phyloP scores from a whole-genome alignment of 2,797 vertebrate species.

The Cyprinella venusta region DNA sequence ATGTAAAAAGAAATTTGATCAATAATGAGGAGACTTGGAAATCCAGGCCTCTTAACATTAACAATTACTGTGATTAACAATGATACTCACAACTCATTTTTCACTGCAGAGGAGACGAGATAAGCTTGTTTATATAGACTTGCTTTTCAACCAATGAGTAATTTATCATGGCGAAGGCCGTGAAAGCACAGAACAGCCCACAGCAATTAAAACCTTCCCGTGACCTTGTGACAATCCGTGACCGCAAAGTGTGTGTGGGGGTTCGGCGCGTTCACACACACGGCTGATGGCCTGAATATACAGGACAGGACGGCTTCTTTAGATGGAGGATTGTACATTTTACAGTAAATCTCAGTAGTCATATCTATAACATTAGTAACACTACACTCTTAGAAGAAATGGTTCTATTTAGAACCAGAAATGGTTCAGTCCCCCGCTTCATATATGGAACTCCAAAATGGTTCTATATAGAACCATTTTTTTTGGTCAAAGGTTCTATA shows the following conservation, averaged over 20 bases:
- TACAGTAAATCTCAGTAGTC: not conserved
- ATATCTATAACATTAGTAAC: not conserved
- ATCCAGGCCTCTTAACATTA: constrained; percentile 88
- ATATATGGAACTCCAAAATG: no score
- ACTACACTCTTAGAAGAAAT: not conserved
- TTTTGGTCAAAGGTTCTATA: no score
- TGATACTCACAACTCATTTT: constrained; percentile 92
- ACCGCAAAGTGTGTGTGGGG: constrained; percentile 63
- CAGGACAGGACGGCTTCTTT: not conserved
- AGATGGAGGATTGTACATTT: no score
- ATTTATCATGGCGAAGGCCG: constrained; percentile 84
- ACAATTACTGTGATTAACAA: constrained; percentile 94
- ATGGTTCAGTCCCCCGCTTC: no score
- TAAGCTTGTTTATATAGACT: constrained; percentile 93
- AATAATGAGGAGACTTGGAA: constrained; percentile 85
- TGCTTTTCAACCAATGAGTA: constrained; percentile 86
- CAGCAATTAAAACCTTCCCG: constrained; percentile 85
- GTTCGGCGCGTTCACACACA: constrained; percentile 41
- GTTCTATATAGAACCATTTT: no score
- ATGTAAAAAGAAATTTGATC: constrained; percentile 85
- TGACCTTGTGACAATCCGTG: constrained; percentile 81
- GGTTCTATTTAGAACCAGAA: no score
- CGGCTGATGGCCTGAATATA: constrained; percentile 15
- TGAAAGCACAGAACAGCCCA: constrained; percentile 77
- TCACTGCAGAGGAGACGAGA: constrained; percentile 87